Conservation (phyloP, 2,797 vertebrate species). For the Varecia variegata region DNA sequence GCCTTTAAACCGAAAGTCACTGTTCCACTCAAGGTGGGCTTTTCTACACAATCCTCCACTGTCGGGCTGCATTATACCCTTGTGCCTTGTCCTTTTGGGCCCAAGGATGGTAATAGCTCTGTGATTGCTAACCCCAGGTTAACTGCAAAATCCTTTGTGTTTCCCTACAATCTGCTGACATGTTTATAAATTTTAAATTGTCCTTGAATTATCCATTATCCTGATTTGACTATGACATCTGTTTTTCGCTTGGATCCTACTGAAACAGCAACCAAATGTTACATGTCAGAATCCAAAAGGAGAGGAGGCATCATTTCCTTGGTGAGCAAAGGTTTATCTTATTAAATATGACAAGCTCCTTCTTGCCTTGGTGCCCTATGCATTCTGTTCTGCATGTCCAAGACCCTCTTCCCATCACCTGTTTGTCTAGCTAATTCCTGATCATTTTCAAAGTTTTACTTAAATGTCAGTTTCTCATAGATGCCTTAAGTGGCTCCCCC, state of each 20-base stretch:
- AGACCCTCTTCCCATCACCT: background rate
- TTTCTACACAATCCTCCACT: background rate
- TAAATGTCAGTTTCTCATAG: background rate
- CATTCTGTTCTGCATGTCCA: background rate
- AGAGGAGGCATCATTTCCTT: background rate
- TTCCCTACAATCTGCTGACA: background rate
- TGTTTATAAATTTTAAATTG: background rate
- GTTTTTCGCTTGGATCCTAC: background rate
- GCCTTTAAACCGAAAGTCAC: background rate
- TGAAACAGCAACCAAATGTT: background rate
- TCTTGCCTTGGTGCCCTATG: background rate
- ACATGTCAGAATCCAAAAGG: background rate
- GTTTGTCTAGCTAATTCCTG: background rate
- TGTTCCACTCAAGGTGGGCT: background rate
- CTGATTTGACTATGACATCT: background rate
- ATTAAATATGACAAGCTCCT: background rate
- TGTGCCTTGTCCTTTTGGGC: background rate
- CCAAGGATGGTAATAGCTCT: background rate
- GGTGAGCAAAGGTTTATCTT: background rate
- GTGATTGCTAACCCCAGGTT: background rate
- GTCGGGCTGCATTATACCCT: background rate
- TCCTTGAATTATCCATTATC: background rate
- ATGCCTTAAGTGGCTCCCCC: background rate
- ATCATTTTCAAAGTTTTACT: background rate
- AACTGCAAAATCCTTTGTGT: background rate